Evolutionary conservation across 2,888 invertebrate genomes (phyloP).

Genomic region (Spodoptera picta): DNA sequence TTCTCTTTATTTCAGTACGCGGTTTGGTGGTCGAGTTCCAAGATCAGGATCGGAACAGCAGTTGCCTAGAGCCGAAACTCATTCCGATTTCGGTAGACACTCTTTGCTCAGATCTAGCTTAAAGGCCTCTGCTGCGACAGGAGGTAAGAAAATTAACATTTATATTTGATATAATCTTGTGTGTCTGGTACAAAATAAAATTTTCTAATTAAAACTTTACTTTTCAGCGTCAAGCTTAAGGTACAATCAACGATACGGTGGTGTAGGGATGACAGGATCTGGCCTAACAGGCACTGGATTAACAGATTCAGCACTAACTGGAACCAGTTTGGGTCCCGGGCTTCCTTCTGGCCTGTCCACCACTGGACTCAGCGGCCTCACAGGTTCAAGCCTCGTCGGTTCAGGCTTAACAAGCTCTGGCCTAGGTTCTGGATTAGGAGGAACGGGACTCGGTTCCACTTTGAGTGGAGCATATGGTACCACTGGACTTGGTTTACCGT

Average conservation of each 20-base stretch:
- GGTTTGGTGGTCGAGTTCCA: constrained; percentile 90
- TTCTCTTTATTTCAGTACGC: constrained; percentile 65
- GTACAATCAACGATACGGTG: constrained; percentile 90
- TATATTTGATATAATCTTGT: neutral
- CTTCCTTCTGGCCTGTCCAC: constrained; percentile 82
- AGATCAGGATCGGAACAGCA: constrained; percentile 98
- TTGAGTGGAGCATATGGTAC: constrained; percentile 81
- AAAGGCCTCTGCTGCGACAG: constrained; percentile 89
- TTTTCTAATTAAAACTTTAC: no score
- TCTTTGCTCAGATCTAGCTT: constrained; percentile 94
- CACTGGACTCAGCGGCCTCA: constrained; percentile 82
- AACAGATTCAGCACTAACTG: constrained; percentile 68
- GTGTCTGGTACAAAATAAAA: no score
- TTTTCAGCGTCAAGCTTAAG: constrained; percentile 87
- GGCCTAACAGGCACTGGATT: constrained; percentile 74
- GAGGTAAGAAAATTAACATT: constrained; percentile 59
- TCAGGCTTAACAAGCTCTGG: constrained; percentile 76
- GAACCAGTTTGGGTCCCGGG: constrained; percentile 65
- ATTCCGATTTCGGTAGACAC: constrained; percentile 94
- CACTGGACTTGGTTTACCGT: constrained; percentile 79
- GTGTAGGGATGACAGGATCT: constrained; percentile 75
- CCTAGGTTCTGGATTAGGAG: constrained; percentile 76
- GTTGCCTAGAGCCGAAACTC: constrained; percentile 94
- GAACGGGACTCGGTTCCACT: constrained; percentile 78
- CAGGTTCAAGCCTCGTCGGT: constrained; percentile 75